phyloP scores from a whole-genome alignment of 2,113 vertebrate species.

The Amphilophus citrinellus region DNA sequence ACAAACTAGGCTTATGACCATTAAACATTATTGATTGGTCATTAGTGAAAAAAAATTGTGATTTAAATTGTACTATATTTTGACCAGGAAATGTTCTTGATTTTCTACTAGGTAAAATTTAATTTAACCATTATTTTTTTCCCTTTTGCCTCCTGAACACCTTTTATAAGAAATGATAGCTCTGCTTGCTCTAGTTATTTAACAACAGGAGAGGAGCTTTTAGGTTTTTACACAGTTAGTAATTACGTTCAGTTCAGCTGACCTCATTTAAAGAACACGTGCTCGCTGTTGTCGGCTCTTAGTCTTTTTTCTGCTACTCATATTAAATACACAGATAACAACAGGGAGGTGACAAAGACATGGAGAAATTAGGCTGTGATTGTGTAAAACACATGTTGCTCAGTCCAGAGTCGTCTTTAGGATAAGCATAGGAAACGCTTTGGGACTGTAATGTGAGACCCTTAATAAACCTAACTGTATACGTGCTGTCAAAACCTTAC shows the following conservation, averaged over 20 bases:
- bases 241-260: neutral
- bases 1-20: neutral
- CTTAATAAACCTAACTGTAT: neutral
- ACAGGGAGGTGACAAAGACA: neutral
- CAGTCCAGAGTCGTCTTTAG: neutral
- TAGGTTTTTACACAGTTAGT: neutral
- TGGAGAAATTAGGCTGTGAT: neutral
- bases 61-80: neutral
- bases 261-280: slow-evolving; percentile 9
- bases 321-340: neutral
- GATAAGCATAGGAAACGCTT: neutral
- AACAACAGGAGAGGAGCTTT: neutral
- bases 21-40: too few species aligned
- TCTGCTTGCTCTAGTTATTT: neutral
- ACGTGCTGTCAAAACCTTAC: neutral
- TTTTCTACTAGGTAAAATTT: neutral
- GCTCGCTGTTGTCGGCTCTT: neutral
- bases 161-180: neutral
- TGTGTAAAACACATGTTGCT: neutral
- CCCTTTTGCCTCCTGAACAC: neutral
- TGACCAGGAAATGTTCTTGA: neutral
- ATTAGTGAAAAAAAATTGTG: neutral
- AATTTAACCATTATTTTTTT: neutral
- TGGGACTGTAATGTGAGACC: neutral
- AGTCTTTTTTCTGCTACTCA: neutral